Evolutionary conservation across 2,888 invertebrate species (phyloP).

Genomic region (Scaptomyza reducta): DNA sequence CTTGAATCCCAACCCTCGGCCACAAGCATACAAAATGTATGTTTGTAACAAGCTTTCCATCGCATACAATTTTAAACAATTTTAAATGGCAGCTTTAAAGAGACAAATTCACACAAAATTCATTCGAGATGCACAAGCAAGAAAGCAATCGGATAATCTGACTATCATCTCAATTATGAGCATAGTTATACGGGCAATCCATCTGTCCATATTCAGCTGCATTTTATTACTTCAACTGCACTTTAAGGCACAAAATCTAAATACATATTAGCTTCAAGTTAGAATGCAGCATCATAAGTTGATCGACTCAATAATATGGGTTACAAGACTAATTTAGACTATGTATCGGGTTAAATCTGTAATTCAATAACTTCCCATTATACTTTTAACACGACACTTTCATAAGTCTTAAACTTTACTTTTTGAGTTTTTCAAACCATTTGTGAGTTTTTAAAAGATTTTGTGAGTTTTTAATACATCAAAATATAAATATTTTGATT

Average conservation of each 20-base stretch:
- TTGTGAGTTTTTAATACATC: too few species aligned
- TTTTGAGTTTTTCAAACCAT: too few species aligned
- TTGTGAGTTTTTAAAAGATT: too few species aligned
- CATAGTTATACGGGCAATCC: constrained; percentile 22
- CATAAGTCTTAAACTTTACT: too few species aligned
- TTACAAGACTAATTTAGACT: too few species aligned
- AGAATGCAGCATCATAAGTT: too few species aligned
- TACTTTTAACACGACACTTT: too few species aligned
- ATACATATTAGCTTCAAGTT: too few species aligned
- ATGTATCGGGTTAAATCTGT: too few species aligned
- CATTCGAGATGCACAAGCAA: background rate
- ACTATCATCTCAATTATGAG: constrained; percentile 44
- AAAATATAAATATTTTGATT: too few species aligned
- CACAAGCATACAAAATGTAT: background rate
- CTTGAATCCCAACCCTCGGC: background rate
- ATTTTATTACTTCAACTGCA: background rate
- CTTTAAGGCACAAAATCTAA: background rate
- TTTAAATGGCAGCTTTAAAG: constrained; percentile 9
- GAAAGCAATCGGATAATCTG: constrained; percentile 14
- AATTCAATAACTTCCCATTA: too few species aligned
- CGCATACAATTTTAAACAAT: constrained; percentile 4
- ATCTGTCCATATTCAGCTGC: constrained; percentile 11
- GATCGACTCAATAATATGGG: too few species aligned
- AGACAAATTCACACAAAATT: constrained; percentile 6
- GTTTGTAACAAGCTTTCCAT: background rate